Evolutionary conservation across 1,140 invertebrate species (phyloP), one percentile per base, ranked within the genome.

Genomic region (Brachionus rubens): DNA sequence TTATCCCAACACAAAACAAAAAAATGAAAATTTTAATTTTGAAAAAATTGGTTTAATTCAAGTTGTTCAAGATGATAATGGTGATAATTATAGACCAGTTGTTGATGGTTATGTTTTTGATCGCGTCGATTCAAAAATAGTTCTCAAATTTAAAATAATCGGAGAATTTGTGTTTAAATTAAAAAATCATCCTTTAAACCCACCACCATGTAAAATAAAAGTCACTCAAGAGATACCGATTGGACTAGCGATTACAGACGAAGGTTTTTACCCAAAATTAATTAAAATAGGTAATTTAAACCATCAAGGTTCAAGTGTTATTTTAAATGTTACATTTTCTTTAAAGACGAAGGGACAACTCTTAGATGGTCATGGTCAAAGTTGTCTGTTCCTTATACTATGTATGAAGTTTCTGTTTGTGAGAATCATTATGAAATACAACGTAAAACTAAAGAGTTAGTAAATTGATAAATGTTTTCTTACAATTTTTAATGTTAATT

Each of bases 51-150:
- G 43, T n/a, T 40, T 77, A 6, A 52, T 67, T 24, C 78, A 85
- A 82, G 84, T 85, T 36, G 80, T 84, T n/a, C 79, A 83, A 80
- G 83, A 84, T 80, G 84, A 83, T 26, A 82, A 82, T 14, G 68
- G 36, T 21, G 47, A 41, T 2, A 80, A 81, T 50, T 78, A 81
- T 48, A 75, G 79, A 14, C 83, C 82, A 28, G 84, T 84, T 16
- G 80, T 83, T 77, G 84, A 83, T 54, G 84, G 84, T 75, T 82
- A 80, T 72, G 47, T 78, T 43, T 78, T 75, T 30, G 78, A 77
- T 40, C 70, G 46, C 14, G 41, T 54, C 30, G 76, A 79, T 40
- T 80, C 81, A 5, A 68, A 79, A n/a, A 82, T 80, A 79, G 77
- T 81, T 46, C 81, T 83, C 50, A 80, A 81, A 79, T 83, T 85